Base-by-base conservation (phyloP, 2,113 vertebrate genomes). In the Daphoenositta chrysoptera region DNA sequence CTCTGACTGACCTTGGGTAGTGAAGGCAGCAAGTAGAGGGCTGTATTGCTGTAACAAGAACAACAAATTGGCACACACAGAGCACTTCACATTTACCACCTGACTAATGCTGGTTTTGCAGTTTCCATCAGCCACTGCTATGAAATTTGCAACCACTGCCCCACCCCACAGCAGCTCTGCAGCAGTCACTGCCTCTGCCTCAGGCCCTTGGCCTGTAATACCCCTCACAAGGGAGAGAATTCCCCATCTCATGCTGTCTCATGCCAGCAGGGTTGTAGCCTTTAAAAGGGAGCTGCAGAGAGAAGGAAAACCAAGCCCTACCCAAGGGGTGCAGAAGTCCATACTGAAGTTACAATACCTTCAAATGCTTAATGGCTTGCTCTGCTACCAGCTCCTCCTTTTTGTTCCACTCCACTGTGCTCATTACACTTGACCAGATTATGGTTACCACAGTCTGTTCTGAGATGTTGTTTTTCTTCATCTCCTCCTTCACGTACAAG, bases 341-440 rank as follows among this genome's bases (percentile, higher is more conserved):
- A 3, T 9, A 30, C 4, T 53, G 23, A 39, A 31, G 28, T 40
- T 61, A 50, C 63, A 65, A 27, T 98, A 99, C 99, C 99, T 99
- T 99, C 98, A 99, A 99, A 98, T 98, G 99, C 99, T 99, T 99
- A 98, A 99, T 99, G 99, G 99, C 99, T 99, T 99, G 99, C 98
- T 99, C 99, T 57, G 99, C 99, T 97, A 99, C 99, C 94, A 99
- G 98, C 98, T 99, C 99, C 96, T 99, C 99, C 72, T 99, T 99
- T 98, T 99, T 99, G 98, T 99, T 99, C 99, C 99, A 99, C 88
- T 99, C 99, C 77, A 99, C 99, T 0, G 97, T 99, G 97, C 99
- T 99, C 99, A 99, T 99, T 37, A 99, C 98, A 70, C 99, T 99
- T 58, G 98, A 99, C 99, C 99, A 99, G 85, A 99, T 98, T 87